Conservation (phyloP, 2,113 vertebrate genomes). For the Willisornis vidua region DNA sequence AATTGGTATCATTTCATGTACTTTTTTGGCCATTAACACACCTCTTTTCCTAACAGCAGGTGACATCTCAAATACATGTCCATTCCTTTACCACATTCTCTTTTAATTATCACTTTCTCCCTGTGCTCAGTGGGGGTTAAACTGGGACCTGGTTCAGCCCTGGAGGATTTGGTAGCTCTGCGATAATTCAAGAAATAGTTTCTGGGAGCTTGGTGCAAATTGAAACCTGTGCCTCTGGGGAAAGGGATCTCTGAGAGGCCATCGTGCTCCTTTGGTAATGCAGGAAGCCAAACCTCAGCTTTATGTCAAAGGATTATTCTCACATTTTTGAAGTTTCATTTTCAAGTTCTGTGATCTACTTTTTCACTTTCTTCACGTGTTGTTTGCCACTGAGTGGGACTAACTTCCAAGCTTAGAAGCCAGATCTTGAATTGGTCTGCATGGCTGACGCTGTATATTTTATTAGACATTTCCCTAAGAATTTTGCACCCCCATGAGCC, state of each 20-base stretch:
- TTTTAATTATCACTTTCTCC: conserved; percentile 62
- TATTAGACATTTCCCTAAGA: neutral
- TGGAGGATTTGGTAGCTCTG: neutral
- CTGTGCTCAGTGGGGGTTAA: neutral
- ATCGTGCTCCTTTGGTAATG: neutral
- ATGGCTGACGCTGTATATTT: neutral
- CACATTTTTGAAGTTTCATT: conserved; percentile 32
- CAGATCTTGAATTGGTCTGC: neutral
- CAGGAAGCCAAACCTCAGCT: neutral
- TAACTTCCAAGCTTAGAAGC: neutral
- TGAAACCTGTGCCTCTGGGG: conserved; percentile 10
- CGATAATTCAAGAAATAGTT: conserved; percentile 16
- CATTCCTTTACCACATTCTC: neutral
- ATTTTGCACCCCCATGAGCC: neutral
- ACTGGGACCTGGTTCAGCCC: neutral
- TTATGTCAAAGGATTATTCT: conserved; percentile 4
- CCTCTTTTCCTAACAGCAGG: neutral
- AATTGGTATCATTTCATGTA: neutral
- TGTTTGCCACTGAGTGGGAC: neutral
- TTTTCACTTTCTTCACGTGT: neutral
- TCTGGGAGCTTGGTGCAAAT: conserved; percentile 43
- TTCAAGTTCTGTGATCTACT: neutral
- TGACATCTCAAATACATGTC: neutral
- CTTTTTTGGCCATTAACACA: neutral
- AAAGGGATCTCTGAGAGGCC: neutral